Evolutionary conservation across 1,140 invertebrate genomes (phyloP), one percentile per base, ranked within the genome.

Genomic region (Tenebrio molitor): DNA sequence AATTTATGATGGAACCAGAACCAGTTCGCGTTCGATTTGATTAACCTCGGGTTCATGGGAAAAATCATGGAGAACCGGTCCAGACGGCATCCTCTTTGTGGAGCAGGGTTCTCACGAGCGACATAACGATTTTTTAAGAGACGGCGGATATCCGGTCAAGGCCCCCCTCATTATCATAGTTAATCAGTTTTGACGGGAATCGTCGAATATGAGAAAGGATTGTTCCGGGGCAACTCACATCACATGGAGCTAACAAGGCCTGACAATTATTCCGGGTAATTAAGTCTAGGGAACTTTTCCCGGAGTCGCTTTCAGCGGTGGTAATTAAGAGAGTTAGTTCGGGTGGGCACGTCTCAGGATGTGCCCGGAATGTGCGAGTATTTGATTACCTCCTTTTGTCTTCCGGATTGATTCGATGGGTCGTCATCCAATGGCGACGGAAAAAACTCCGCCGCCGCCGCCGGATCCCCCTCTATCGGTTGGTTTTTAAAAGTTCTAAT

Each of bases 181-280:
- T 29, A 33, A 58, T 58, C 50, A 58, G 44, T 50, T 50, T 50
- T 50, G 17, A 10, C 44, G 44, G 29, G 44, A 50, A 58, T 58
- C 10, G 23, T 15, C 23, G 50, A 58, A 58, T 58, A 58, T 58
- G 50, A 58, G 36, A 8, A 19, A 1, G 36, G 42, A 66, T 66
- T 66, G 64, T 66, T 66, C 64, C 64, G 36, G 62, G 21, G 23
- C 42, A 44, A 25, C 5, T 66, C 39, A 29, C 42, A 68, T 68
- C 65, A 68, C 78, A 78, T 76, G 68, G 70, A 77, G 69, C 77
- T 81, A 82, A 82, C 81, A 81, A 82, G 79, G 79, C 78, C 73
- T 80, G 81, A 81, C 81, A 81, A 82, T 82, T 81, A 82, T 82
- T 82, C 81, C 80, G 80, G 81, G 80, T 82, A 82, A 82, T 82